Evolutionary conservation across 2,888 invertebrate species (phyloP), one percentile per base, ranked within the genome.

Genomic region (Iphiclides podalirius): DNA sequence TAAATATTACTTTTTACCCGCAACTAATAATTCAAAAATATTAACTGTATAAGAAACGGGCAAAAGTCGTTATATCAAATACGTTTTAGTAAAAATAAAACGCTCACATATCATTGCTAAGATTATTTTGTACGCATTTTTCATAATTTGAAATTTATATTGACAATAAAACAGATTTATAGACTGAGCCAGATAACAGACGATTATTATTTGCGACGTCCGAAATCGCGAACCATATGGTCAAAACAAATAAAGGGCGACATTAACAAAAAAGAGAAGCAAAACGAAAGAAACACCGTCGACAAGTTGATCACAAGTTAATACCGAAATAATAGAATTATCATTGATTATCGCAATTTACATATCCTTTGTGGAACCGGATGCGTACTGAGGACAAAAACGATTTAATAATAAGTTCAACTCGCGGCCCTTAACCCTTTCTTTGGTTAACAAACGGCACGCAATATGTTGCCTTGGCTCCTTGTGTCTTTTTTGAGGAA

Each of bases 391-490:
- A 80, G 85, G 85, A 86, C 83, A 86, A 86, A 87, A 87, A 88
- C 82, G 83, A 79, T 86, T 84, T 87, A 87, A 88, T 87, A 86
- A 84, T 79, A 86, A 79, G 78, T 83, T 82, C 75, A 78, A 76
- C 75, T 75, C 70, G 55, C 70, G 75, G 78, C 79, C 79, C 76
- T 82, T 82, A 83, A 84, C 86, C 87, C 85, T 83, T 86, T 79
- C 79, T 81, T 76, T 63, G 62, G 61, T 64, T 74, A 79, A 84
- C 83, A 83, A 85, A 81, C 85, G 84, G 72, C 78, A 78, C 69
- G 83, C 86, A 85, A 85, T 82, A 84, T 86, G 85, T 84, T 85
- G 76, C 78, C 71, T 75, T 76, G 69, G 66, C 66, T 59, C 65
- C 62, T 74, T 70, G 66, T 72, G 61, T 75, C 67, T 75, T 77